Evolutionary conservation across 2,888 invertebrate genomes (phyloP).

Genomic region (Drosophila bunnanda): DNA sequence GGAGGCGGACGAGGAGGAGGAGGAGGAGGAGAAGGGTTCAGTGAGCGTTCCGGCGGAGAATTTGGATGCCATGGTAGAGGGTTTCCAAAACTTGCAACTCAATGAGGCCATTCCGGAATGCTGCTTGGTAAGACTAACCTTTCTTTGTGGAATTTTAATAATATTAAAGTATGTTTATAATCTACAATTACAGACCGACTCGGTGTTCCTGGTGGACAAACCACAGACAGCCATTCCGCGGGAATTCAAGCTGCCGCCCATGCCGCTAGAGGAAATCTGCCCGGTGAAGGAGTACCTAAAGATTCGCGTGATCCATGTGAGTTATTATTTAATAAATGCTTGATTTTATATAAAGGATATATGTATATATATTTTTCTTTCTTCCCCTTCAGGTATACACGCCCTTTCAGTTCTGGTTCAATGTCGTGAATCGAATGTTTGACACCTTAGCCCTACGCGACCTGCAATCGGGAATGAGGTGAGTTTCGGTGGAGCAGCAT

Average conservation of each 20-base stretch:
- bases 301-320: neutral
- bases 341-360: neutral
- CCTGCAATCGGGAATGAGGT: conserved; percentile 1
- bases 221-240: conserved; percentile 22
- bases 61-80: neutral
- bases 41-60: too few species aligned
- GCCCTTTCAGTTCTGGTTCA: conserved; percentile 63
- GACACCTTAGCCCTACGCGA: neutral
- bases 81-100: neutral
- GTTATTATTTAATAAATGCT: too few species aligned
- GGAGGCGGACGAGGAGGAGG: neutral
- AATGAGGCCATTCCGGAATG: neutral
- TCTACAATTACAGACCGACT: conserved; percentile 21
- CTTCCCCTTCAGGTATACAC: conserved; percentile 29
- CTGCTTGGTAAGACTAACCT: neutral
- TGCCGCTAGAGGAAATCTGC: neutral
- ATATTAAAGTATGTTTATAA: neutral
- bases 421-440: neutral
- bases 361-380: neutral
- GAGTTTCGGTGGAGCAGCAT: neutral
- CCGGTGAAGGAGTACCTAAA: neutral
- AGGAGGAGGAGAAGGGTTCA: neutral
- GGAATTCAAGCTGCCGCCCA: neutral
- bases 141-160: neutral
- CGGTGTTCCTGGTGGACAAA: conserved; percentile 23